Evolutionary conservation across 2,797 vertebrate species (phyloP).

Genomic region (Alfaro cultratus): DNA sequence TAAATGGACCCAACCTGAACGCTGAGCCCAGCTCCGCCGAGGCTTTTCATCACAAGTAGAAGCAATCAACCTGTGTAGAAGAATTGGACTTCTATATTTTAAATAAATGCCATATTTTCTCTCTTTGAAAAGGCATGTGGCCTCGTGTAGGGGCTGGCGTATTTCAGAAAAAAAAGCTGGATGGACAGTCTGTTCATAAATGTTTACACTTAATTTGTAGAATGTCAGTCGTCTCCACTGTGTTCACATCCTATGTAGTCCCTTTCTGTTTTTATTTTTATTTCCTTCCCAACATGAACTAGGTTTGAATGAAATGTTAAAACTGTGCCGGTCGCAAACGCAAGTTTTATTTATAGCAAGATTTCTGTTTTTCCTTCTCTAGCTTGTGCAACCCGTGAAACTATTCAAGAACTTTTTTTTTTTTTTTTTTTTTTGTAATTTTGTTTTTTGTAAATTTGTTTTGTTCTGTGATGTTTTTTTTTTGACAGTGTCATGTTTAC

Average conservation of each 20-base stretch:
- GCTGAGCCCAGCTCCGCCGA: conserved; percentile 65
- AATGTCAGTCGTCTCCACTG: conserved; percentile 81
- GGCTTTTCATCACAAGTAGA: conserved; percentile 78
- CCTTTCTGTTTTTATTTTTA: conserved; percentile 47
- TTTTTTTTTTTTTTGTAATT: conserved; percentile 53
- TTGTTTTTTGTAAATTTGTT: conserved; percentile 79
- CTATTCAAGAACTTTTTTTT: conserved; percentile 74
- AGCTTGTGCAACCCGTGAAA: conserved; percentile 84
- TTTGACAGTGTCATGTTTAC: conserved; percentile 86
- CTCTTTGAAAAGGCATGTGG: conserved; percentile 81
- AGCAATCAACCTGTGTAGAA: conserved; percentile 84
- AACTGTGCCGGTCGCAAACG: conserved; percentile 91
- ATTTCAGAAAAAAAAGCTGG: conserved; percentile 79
- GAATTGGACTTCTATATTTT: conserved; percentile 84
- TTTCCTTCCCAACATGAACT: conserved; percentile 45
- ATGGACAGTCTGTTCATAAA: conserved; percentile 81
- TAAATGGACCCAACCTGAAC: conserved; percentile 73
- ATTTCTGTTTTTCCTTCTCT: conserved; percentile 62
- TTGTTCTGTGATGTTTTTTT: conserved; percentile 84
- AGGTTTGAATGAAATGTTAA: conserved; percentile 79
- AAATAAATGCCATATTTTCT: conserved; percentile 82
- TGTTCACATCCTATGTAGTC: conserved; percentile 77
- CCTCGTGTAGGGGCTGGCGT: conserved; percentile 80
- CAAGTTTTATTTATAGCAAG: conserved; percentile 94
- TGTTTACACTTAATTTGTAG: conserved; percentile 90